These are phyloP conservation scores for Drosophila merina DNA, from an alignment of 2,888 invertebrate genomes.

Conservation along the genomic window DNA sequence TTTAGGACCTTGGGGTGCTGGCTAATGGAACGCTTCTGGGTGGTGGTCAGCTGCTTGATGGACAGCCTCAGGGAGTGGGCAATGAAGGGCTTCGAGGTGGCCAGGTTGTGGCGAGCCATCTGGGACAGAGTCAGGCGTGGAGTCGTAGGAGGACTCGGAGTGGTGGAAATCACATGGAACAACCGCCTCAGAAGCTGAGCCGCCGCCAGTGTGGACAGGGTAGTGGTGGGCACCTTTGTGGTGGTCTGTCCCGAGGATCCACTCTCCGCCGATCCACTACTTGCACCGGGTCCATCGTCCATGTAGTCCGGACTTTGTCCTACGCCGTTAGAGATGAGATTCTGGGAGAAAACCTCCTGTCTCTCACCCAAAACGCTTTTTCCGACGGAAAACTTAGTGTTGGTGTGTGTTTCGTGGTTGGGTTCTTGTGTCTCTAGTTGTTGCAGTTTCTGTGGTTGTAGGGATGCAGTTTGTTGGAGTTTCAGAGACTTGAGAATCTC, in stretches of 20 bases:
- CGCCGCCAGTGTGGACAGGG: constrained; percentile 54
- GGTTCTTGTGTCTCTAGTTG: constrained; percentile 32
- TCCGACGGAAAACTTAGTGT: not conserved
- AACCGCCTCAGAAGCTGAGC: constrained; percentile 53
- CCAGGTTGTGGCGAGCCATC: constrained; percentile 56
- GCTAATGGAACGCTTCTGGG: constrained; percentile 18
- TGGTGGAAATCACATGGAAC: constrained; percentile 52
- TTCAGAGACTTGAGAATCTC: constrained; percentile 27
- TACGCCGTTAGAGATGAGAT: constrained; percentile 37
- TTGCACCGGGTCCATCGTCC: constrained; percentile 46
- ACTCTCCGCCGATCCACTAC: constrained; percentile 3
- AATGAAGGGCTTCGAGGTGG: constrained; percentile 56
- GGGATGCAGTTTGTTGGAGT: constrained; percentile 11
- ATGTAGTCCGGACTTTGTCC: constrained; percentile 47
- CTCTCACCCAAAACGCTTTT: not conserved
- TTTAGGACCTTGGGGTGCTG: not conserved
- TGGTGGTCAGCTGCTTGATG: constrained; percentile 51
- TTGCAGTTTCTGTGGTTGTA: constrained; percentile 21
- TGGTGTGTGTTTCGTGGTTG: not conserved
- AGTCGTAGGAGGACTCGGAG: constrained; percentile 17
- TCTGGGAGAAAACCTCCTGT: constrained; percentile 3
- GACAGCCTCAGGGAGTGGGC: constrained; percentile 58
- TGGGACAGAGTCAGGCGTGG: constrained; percentile 48
- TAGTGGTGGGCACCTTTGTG: constrained; percentile 33
- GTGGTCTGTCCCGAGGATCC: constrained; percentile 24